Evolutionary conservation across 1,140 invertebrate species (phyloP), one percentile per base, ranked within the genome.

Genomic region (Drosophila bipectinata): DNA sequence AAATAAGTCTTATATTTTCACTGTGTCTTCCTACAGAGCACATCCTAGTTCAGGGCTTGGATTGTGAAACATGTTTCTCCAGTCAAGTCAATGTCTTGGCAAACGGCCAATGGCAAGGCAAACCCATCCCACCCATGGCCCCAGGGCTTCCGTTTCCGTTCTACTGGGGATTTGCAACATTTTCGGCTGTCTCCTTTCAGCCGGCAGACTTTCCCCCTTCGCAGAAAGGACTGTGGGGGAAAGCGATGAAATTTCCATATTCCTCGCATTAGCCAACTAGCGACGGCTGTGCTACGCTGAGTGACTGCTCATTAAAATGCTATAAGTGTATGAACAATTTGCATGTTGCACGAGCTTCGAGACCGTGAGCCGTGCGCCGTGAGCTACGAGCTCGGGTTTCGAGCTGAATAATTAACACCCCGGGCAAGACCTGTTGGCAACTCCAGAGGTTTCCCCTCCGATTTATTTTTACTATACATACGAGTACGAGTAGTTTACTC

Each of bases 311-410:
- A 77, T 77, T 77, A 77, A 77, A 77, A 77, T 72, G 75, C 77
- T 82, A 79, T 83, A 88, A 88, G 76, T 73, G 67, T 72, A 81
- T 60, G 76, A 87, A 68, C 64, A 81, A 88, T 88, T 87, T 82
- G 75, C 81, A 85, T 84, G 72, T 80, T 85, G 60, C 67, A 69
- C 58, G 73, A 82, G 75, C 71, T 69, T 63, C 56, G 54, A 48
- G 76, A 12, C 61, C 37, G 24, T 30, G 41, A 47, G 37, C 45
- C 44, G 37, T 10, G 10, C 49, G 45, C 41, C 44, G 37, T 10
- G 12, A 53, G 45, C 41, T 51, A 41, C 37, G 44, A 30, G 54
- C 21, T 21, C 21, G 47, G 39, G 41, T 48, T 47, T 49, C 18
- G n/a, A 61, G 54, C 51, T 87, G 64, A 82, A 88, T 88, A 87